Conservation (phyloP, 2,888 invertebrate genomes). For the Lochmaea crataegi region DNA sequence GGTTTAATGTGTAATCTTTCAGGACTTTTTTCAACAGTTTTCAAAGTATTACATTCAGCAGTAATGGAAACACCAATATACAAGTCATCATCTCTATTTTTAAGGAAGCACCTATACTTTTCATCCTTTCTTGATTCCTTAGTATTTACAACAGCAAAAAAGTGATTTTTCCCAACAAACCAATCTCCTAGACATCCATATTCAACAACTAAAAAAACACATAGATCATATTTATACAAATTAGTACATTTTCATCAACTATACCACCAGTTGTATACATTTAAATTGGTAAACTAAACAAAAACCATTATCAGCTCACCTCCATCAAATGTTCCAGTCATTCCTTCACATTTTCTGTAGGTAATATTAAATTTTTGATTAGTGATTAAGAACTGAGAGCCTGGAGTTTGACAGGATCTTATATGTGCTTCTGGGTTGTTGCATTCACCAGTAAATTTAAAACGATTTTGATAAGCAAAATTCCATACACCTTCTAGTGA, state of each 20-base stretch:
- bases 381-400: conserved; percentile 94
- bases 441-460: conserved; percentile 93
- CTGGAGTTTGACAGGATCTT: conserved; percentile 94
- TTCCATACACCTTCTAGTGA: conserved; percentile 97
- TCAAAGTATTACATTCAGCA: conserved; percentile 91
- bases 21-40: conserved; percentile 93
- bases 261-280: background rate
- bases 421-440: conserved; percentile 89
- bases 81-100: conserved; percentile 93
- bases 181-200: conserved; percentile 95
- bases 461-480: conserved; percentile 84
- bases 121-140: conserved; percentile 96
- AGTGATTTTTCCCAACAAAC: conserved; percentile 96
- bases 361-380: conserved; percentile 97
- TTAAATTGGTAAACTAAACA: conserved; percentile 8
- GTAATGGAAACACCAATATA: conserved; percentile 94
- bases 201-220: conserved; percentile 75
- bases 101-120: conserved; percentile 92
- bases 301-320: conserved; percentile 60
- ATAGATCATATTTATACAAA: background rate
- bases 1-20: conserved; percentile 89
- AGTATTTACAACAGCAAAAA: conserved; percentile 96
- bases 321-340: conserved; percentile 91
- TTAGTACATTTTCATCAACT: background rate
- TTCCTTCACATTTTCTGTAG: conserved; percentile 89